Base-by-base conservation (phyloP, 1,140 invertebrate genomes). In the Thaumetopoea pityocampa region DNA sequence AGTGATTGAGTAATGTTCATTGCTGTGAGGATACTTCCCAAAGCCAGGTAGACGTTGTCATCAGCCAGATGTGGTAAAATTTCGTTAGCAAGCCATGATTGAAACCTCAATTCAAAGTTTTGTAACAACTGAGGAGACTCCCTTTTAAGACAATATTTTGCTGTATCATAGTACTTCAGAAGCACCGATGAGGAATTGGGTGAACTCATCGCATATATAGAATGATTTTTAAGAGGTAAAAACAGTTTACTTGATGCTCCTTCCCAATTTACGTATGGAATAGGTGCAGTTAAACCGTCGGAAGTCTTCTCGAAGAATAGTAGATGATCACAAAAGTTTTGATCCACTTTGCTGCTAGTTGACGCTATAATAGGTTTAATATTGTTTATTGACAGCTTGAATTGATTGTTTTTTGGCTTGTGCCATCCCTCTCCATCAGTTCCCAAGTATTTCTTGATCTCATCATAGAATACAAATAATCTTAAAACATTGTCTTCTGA, bases 31-130 rank as follows among this genome's bases (percentile, higher is more conserved):
- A 77, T 46, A 34, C 55, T 47, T 16, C 63, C 63, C 10, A 81
- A 56, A 12, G 64, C 64, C 11, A 65, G 8, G 14, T 76, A 81
- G 1, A 81, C 32, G 1, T 59, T 48, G 8, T 67, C 66, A 38
- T 81, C 76, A n/a, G 48, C 54, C 1, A 78, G 45, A 44, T 78
- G 73, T 1, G 76, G 69, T 1, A 65, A 20, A 0, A 81, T 53
- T 7, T 76, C 61, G 1, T 33, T 34, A 1, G 30, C 22, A 0
- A 81, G 33, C 76, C 76, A 81, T 0, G 30, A 28, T 30, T 74
- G 67, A 36, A 80, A 74, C 29, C 59, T 52, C 9, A 55, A n/a
- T 5, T 71, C 56, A 33, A 74, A 80, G 19, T 64, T 38, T n/a
- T 55, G 6, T 32, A 10, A 19, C 29, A 47, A 16, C 50, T 40